Base-by-base conservation (phyloP, 2,113 vertebrate species). In the Siniperca knerii region DNA sequence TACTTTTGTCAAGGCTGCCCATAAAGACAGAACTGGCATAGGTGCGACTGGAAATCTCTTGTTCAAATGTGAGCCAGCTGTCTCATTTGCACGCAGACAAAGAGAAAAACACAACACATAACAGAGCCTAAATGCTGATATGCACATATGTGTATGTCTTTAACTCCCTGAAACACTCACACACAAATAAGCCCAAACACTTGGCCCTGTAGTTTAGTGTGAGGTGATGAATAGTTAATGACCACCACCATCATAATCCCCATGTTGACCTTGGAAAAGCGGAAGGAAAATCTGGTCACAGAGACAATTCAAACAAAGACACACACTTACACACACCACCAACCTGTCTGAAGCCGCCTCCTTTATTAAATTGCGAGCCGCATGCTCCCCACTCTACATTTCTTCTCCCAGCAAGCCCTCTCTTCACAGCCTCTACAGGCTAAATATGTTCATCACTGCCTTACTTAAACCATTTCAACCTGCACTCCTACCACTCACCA, bases 191-290 rank as follows among this genome's bases (percentile, higher is more conserved):
- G 66, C 15, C 13, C 42, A 65, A 52, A 84, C 77, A 80, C 70
- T 73, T 60, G 35, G 18, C 62, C 21, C 20, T 67, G n/a, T 62
- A 86, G 42, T 52, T 57, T 52, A 18, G 68, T 67, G 44, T 70
- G 46, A 86, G 72, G 62, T 90, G 89, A 94, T 95, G 86, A 96
- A 95, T 95, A 93, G 86, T 95, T 93, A 92, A 94, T 94, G 89
- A 82, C 42, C 54, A 57, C 71, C 75, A 50, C n/a, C 18, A 48
- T 11, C 64, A 74, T 93, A 82, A 86, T 87, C 83, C 77, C 52
- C 25, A 78, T 65, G 60, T 77, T 93, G 89, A 95, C 94, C 94
- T 95, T 93, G 92, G 87, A 75, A 70, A 79, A 42, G 37, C 44
- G 42, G 61, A 67, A 52, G 64, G 69, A 76, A 74, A 81, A 83